Evolutionary conservation across 1,140 invertebrate species (phyloP).

Genomic region (Branchinecta lynchi): DNA sequence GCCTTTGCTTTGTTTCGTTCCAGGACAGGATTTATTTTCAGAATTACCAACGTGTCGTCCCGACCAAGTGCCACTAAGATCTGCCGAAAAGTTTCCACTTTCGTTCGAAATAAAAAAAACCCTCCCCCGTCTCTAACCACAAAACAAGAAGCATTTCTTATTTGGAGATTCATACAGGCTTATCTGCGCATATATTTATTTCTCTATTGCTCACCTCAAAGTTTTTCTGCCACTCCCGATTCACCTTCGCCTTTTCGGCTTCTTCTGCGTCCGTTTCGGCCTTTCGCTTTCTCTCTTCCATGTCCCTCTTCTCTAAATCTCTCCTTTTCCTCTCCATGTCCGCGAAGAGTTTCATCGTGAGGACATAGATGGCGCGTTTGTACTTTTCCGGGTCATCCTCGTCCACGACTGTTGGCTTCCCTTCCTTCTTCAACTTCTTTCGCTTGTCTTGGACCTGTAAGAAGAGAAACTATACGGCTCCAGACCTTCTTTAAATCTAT

Average conservation of each 20-base stretch:
- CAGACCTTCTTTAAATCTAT: neutral
- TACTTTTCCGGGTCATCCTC: slow-evolving; percentile 84
- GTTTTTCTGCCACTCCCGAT: slow-evolving; percentile 94
- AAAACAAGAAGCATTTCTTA: no score
- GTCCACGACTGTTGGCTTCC: slow-evolving; percentile 58
- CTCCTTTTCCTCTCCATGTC: slow-evolving; percentile 78
- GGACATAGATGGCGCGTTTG: slow-evolving; percentile 85
- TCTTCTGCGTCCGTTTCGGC: slow-evolving; percentile 82
- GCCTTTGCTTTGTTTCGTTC: no score
- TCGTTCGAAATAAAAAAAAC: no score
- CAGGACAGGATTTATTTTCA: no score
- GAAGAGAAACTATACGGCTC: slow-evolving; percentile 17
- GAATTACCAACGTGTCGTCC: no score
- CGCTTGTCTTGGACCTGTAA: slow-evolving; percentile 77
- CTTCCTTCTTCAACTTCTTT: slow-evolving; percentile 88
- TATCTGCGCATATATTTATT: no score
- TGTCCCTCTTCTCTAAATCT: slow-evolving; percentile 67
- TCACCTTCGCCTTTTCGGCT: slow-evolving; percentile 68
- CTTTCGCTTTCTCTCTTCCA: slow-evolving; percentile 87
- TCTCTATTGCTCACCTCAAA: slow-evolving; percentile 54
- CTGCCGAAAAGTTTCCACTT: no score
- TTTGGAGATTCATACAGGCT: no score
- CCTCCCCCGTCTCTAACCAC: no score
- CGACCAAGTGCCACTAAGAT: no score
- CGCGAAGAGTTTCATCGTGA: slow-evolving; percentile 97